These are phyloP conservation scores for Pseudochirops cupreus DNA, from an alignment of 2,797 vertebrate genomes.

Conservation along the genomic window DNA sequence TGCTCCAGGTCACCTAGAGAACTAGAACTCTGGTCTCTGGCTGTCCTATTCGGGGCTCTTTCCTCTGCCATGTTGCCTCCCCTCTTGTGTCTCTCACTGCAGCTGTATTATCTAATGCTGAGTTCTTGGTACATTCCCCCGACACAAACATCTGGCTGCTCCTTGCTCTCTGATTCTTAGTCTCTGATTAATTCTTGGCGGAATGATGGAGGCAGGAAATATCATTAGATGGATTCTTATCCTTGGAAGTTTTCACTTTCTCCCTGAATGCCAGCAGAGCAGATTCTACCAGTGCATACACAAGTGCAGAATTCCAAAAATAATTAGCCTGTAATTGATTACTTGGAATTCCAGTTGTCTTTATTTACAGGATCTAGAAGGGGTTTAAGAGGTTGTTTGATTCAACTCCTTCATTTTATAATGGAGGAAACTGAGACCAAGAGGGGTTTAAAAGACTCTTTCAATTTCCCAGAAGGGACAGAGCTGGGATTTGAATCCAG, in stretches of 20 bases:
- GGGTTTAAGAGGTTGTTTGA: neutral
- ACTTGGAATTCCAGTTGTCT: constrained; percentile 35
- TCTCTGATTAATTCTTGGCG: constrained; percentile 69
- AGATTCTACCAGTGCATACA: constrained; percentile 35
- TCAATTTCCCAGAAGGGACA: neutral
- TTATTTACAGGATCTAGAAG: constrained; percentile 19
- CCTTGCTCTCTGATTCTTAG: constrained; percentile 41
- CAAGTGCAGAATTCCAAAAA: constrained; percentile 54
- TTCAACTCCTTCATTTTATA: neutral
- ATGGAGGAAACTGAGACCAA: neutral
- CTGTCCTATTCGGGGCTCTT: neutral
- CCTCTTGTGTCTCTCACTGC: neutral
- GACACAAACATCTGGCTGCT: constrained; percentile 48
- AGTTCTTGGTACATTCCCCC: constrained; percentile 44
- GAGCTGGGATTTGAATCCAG: neutral
- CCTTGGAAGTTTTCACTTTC: constrained; percentile 64
- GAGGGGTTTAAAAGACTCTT: neutral
- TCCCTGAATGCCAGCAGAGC: constrained; percentile 37
- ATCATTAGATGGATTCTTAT: constrained; percentile 65
- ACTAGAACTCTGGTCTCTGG: neutral
- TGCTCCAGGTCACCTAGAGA: neutral
- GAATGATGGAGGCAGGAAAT: constrained; percentile 68
- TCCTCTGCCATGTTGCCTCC: neutral
- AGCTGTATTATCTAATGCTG: constrained; percentile 61
- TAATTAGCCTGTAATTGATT: constrained; percentile 59